Base-by-base conservation (phyloP, 2,888 invertebrate species). In the Caenorhabditis doughertyi region DNA sequence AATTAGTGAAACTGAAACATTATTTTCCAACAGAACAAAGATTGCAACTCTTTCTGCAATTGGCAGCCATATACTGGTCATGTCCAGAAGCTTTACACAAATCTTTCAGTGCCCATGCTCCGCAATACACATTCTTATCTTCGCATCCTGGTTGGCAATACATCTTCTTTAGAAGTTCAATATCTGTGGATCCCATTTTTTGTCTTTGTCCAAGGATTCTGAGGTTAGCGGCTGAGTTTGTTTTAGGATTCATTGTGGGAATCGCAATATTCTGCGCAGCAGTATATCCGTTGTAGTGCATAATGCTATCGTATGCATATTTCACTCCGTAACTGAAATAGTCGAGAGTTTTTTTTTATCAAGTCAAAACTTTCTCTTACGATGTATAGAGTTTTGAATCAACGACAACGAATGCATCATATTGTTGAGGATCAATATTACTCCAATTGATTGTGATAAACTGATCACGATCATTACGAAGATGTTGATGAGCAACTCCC, bases 371-470 rank as follows among this genome's bases (percentile, higher is more conserved):
- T 39, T 11, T 18, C 3, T 56, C 81, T 39, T 58, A 89, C 85
- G 86, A 88, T 1, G 91, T 88, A 67, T 89, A 91, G 27, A 86
- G 73, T 60, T 88, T 90, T 9, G 89, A 82, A 55, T 91, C 91
- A 7, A 87, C 84, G 5, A 90, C 85, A 1, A 90, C 90, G 64
- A 91, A 91, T 23, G 89, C 89, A 70, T 91, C 91, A 58, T 90
- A 90, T 67, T 90, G 87, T 56, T 90, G 90, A 7, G 91, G 91
- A 84, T 91, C 88, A 29, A 91, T 88, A 65, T 91, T 91, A 42
- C 85, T 87, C 90, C 91, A 91, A 42, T 91, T 88, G 47, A 90
- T 83, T 13, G 81, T 79, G 35, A 86, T 84, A 25, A 79, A 79
- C 21, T 83, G 83, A 76, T 91, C 91, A n/a, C 91, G 81, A 72